Evolutionary conservation across 2,888 invertebrate genomes (phyloP).

Genomic region (Allacma fusca): DNA sequence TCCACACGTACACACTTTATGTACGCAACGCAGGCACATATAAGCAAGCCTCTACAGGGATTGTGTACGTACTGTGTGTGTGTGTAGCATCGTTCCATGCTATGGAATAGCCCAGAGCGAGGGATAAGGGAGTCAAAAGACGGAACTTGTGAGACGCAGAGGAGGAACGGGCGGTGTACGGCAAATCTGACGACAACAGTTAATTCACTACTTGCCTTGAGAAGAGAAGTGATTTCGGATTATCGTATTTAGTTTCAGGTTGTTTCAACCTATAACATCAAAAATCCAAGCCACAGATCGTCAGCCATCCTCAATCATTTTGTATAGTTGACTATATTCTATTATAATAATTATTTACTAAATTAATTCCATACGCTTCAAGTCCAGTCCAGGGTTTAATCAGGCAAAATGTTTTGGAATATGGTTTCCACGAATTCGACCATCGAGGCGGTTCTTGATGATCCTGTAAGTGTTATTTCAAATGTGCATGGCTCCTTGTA

Average conservation of each 20-base stretch:
- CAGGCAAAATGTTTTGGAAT: slow-evolving; percentile 59
- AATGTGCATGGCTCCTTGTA: too few relatives aligned
- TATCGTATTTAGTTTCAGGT: neutral
- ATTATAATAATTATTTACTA: too few relatives aligned
- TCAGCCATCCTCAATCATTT: neutral
- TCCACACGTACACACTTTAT: too few relatives aligned
- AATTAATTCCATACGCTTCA: too few relatives aligned
- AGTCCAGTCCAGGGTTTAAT: slow-evolving; percentile 17
- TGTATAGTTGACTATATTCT: neutral
- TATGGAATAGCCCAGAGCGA: too few relatives aligned
- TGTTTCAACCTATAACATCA: neutral
- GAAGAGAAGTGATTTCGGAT: neutral
- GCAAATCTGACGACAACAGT: slow-evolving; percentile 17
- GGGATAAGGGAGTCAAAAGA: neutral
- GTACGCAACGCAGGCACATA: too few relatives aligned
- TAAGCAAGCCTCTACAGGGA: too few relatives aligned
- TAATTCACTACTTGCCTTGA: slow-evolving; percentile 10
- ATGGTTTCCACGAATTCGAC: slow-evolving; percentile 56
- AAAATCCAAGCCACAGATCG: too few relatives aligned
- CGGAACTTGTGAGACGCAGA: slow-evolving; percentile 17
- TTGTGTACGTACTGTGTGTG: too few relatives aligned
- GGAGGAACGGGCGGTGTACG: slow-evolving; percentile 20
- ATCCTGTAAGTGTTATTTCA: slow-evolving; percentile 50
- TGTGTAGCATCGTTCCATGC: too few relatives aligned
- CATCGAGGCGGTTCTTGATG: slow-evolving; percentile 58